Conservation (phyloP, 2,797 vertebrate genomes). For the Caiman crocodilus region DNA sequence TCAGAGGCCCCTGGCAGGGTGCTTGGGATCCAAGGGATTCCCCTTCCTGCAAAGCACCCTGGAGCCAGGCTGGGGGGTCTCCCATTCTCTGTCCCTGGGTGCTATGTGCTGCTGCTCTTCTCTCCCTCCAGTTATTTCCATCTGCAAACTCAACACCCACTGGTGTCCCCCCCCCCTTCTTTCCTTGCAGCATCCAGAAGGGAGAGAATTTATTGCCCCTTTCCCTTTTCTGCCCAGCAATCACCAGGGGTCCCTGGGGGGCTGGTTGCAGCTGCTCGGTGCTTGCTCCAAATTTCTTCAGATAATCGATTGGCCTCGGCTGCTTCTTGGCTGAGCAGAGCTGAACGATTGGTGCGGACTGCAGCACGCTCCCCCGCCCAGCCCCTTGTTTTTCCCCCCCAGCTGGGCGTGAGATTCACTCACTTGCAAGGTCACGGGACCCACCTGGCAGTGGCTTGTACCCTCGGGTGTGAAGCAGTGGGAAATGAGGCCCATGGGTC, state of each 20-base stretch:
- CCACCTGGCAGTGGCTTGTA: no score
- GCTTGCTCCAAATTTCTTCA: constrained; percentile 78
- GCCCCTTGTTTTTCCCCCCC: no score
- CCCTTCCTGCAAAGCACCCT: fast-evolving
- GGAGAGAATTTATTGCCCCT: constrained; percentile 16
- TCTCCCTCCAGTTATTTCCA: neutral
- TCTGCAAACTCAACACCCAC: neutral
- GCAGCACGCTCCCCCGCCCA: neutral
- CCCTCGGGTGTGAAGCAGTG: neutral
- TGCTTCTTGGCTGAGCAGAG: constrained; percentile 39
- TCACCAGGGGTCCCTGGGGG: constrained; percentile 26
- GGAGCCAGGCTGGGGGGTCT: neutral
- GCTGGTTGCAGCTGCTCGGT: constrained; percentile 76
- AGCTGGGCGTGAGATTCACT: no score
- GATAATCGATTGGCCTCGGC: constrained; percentile 82
- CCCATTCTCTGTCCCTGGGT: fast-evolving
- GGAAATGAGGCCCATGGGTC: neutral
- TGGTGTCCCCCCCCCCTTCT: fast-evolving
- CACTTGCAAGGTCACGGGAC: neutral
- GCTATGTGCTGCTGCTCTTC: neutral
- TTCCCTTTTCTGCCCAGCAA: constrained; percentile 29
- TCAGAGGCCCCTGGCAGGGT: fast-evolving
- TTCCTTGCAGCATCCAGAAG: neutral
- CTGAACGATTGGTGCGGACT: neutral
- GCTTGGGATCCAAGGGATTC: neutral